Base-by-base conservation (phyloP, 2,888 invertebrate species). In the Creontiades dilutus region DNA sequence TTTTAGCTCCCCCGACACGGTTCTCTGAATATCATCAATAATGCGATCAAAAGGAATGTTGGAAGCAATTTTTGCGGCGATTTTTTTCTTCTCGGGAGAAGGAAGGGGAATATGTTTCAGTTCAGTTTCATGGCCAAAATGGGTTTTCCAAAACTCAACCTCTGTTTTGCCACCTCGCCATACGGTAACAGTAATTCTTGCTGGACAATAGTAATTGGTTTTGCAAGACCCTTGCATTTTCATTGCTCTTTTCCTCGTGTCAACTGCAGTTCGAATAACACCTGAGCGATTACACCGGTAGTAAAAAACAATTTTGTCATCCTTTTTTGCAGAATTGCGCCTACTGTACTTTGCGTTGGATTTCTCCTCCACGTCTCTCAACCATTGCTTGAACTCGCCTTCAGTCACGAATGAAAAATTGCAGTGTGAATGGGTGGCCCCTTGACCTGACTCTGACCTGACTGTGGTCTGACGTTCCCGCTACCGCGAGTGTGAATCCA, bases 1-100 rank as follows among this genome's bases (percentile, higher is more conserved):
- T 13, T 11, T 12, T 47, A 82, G 82, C 11, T 82, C 82, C 5
- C 78, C 78, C 7, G 27, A 23, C 78, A 78, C 12, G 27, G 12
- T 78, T 78, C 27, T 78, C 27, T 28, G 78, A 68, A 78, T 28
- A 48, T 52, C 52, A 28, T 48, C 27, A 12, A 82, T 47, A 82
- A 82, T 82, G 48, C 47, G 52, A n/a, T 82, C 82, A 23, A 82
- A 82, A 16, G 82, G 82, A 12, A 82, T 19, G 82, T 52, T 4
- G n/a, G 12, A 9, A 16, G 82, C 82, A 28, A 82, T 82, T 48
- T 82, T 82, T n/a, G 78, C 11, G 37, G 78, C 78, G 16, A 78
- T 78, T 12, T 11, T 78, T 78, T 78, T 78, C 27, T 78, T 78
- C 78, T 23, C 78, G 16, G 78, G 37, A n/a, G 78, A 23, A 7